phyloP scores from a whole-genome alignment of 2,113 vertebrate species.

The Mandrillus leucophaeus region DNA sequence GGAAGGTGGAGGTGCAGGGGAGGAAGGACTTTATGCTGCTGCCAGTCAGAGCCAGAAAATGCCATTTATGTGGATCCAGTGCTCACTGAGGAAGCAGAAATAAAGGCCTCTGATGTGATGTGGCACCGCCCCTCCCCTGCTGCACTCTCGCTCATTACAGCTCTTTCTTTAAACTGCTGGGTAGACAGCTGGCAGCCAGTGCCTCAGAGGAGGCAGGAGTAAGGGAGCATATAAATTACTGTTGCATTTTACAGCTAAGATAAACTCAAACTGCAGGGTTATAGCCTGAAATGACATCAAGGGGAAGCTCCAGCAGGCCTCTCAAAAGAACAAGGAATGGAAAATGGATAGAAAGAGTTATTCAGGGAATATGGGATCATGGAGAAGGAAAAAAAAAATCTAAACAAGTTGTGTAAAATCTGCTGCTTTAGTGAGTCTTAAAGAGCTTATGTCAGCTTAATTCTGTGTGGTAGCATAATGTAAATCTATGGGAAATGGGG shows the following conservation, averaged over 20 bases:
- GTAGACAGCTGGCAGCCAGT: constrained; percentile 84
- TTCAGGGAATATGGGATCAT: constrained; percentile 47
- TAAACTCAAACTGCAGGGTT: constrained; percentile 85
- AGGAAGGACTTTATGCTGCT: constrained; percentile 24
- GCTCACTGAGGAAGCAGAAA: constrained; percentile 73
- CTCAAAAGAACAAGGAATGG: constrained; percentile 68
- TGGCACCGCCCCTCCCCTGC: constrained; percentile 57
- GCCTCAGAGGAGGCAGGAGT: constrained; percentile 80
- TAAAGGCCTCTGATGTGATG: constrained; percentile 30
- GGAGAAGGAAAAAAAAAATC: constrained; percentile 30
- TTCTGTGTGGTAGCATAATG: constrained; percentile 58
- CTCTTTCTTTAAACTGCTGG: constrained; percentile 85
- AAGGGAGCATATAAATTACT: constrained; percentile 85
- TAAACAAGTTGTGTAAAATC: constrained; percentile 73
- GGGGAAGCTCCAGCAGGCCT: constrained; percentile 67
- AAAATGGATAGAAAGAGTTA: constrained; percentile 72
- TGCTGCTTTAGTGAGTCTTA: constrained; percentile 77
- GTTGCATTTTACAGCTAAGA: constrained; percentile 85
- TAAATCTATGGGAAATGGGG: constrained; percentile 72
- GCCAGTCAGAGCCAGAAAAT: constrained; percentile 70
- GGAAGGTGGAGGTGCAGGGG: neutral
- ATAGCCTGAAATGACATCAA: constrained; percentile 80
- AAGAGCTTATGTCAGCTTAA: constrained; percentile 73
- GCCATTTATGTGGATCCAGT: constrained; percentile 70
- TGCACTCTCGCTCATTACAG: constrained; percentile 76